These are phyloP conservation scores for Trypoxylon attenuatum DNA, from an alignment of 2,888 invertebrate species.

Conservation along the genomic window DNA sequence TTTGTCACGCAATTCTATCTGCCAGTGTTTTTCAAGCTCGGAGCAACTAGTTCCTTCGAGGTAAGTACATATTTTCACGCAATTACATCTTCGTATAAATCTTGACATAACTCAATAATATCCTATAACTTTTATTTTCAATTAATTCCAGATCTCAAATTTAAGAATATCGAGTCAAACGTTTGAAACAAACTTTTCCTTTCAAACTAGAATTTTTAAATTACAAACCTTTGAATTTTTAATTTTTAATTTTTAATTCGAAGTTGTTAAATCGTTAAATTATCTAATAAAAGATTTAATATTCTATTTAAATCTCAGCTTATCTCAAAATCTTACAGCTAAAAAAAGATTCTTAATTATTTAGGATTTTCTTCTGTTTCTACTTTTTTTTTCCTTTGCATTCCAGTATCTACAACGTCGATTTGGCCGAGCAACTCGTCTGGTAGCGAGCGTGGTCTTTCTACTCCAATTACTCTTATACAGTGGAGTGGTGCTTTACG, in stretches of 20 bases:
- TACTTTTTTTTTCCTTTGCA: not conserved
- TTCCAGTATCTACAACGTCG: conserved; percentile 88
- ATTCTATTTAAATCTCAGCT: not conserved
- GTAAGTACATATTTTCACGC: conserved; percentile 69
- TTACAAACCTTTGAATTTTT: no score
- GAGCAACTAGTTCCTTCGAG: conserved; percentile 90
- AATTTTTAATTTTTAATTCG: no score
- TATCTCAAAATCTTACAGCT: not conserved
- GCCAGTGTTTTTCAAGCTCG: conserved; percentile 89
- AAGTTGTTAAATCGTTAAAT: no score
- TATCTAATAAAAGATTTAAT: not conserved
- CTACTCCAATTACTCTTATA: conserved; percentile 92
- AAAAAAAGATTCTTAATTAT: no score
- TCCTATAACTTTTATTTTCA: not conserved
- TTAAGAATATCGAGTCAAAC: no score
- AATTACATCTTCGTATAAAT: no score
- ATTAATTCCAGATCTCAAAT: no score
- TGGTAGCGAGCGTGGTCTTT: conserved; percentile 89
- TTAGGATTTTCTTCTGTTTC: no score
- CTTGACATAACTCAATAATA: not conserved
- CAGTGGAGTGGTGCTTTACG: conserved; percentile 93
- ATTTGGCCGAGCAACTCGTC: conserved; percentile 85
- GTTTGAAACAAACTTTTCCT: no score
- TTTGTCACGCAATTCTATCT: conserved; percentile 85
- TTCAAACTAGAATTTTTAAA: no score